Percentiles rank a stretch among this genome's conserved stretches.
Conservation (phyloP, 2,797 vertebrate species). For the Syndactyla subalaris region DNA sequence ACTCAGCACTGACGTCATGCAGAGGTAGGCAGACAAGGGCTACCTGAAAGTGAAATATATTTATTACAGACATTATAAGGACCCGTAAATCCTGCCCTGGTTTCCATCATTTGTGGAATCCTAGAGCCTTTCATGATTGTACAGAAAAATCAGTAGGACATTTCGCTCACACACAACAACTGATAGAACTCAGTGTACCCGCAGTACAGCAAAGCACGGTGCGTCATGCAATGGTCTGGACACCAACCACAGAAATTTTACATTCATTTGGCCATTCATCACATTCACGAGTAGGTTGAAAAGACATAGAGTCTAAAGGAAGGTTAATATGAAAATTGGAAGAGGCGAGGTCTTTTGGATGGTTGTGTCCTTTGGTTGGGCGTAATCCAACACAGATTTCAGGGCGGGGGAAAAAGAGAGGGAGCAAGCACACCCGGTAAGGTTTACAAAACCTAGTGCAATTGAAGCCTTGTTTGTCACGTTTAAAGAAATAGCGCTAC, state of each 20-base stretch:
- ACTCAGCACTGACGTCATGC: background rate
- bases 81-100: slow-evolving; percentile 89
- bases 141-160: slow-evolving; percentile 81
- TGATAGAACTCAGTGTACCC: slow-evolving; percentile 95
- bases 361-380: slow-evolving; percentile 10
- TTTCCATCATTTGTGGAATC: slow-evolving; percentile 75
- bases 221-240: slow-evolving; percentile 85
- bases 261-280: slow-evolving; percentile 82
- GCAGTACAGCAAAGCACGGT: slow-evolving; percentile 81
- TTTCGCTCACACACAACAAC: slow-evolving; percentile 80
- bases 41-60: slow-evolving; percentile 79
- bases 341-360: slow-evolving; percentile 50
- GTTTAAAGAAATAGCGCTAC: slow-evolving; percentile 47
- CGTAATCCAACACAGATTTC: slow-evolving; percentile 31
- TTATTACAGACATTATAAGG: slow-evolving; percentile 90
- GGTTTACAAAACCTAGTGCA: slow-evolving; percentile 78
- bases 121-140: slow-evolving; percentile 80
- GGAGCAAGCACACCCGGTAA: slow-evolving; percentile 57
- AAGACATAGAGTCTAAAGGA: slow-evolving; percentile 69
- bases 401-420: background rate
- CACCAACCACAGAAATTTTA: slow-evolving; percentile 83
- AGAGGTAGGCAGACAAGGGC: slow-evolving; percentile 39
- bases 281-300: slow-evolving; percentile 75
- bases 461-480: slow-evolving; percentile 64
- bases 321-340: slow-evolving; percentile 53